phyloP scores from a whole-genome alignment of 2,797 vertebrate genomes.

The Dermochelys coriacea region DNA sequence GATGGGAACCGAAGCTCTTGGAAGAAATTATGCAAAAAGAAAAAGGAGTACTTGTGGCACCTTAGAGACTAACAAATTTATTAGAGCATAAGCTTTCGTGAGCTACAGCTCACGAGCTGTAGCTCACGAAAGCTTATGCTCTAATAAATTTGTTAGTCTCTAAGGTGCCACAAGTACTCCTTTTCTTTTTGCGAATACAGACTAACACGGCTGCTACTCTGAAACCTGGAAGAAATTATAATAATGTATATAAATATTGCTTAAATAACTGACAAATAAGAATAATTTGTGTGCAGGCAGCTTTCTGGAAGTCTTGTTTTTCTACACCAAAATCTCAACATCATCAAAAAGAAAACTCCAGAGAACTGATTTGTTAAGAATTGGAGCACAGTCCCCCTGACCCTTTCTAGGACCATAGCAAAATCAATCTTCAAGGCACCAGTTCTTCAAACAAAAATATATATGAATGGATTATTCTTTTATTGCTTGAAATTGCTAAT shows the following conservation, averaged over 20 bases:
- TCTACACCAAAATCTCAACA: not conserved
- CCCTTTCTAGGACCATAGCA: not conserved
- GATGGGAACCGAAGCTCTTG: not conserved
- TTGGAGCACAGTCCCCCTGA: too few relatives aligned
- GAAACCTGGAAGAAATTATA: not conserved
- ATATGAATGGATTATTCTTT: not conserved
- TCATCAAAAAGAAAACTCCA: not conserved
- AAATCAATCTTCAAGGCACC: not conserved
- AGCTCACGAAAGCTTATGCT: too few relatives aligned
- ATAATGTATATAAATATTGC: not conserved
- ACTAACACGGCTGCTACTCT: too few relatives aligned
- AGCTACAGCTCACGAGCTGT: too few relatives aligned
- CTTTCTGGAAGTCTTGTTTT: not conserved
- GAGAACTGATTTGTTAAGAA: not conserved
- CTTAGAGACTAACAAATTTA: too few relatives aligned
- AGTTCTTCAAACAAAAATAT: not conserved
- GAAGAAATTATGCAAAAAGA: not conserved
- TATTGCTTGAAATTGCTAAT: not conserved
- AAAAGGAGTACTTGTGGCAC: too few relatives aligned
- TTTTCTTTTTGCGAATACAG: too few relatives aligned
- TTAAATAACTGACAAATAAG: not conserved
- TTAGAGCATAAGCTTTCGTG: too few relatives aligned
- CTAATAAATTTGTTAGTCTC: too few relatives aligned
- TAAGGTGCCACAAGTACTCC: too few relatives aligned
- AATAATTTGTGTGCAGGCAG: not conserved